Evolutionary conservation across 2,113 vertebrate species (phyloP), one percentile per base, ranked within the genome.

Genomic region (Rattus rattus): DNA sequence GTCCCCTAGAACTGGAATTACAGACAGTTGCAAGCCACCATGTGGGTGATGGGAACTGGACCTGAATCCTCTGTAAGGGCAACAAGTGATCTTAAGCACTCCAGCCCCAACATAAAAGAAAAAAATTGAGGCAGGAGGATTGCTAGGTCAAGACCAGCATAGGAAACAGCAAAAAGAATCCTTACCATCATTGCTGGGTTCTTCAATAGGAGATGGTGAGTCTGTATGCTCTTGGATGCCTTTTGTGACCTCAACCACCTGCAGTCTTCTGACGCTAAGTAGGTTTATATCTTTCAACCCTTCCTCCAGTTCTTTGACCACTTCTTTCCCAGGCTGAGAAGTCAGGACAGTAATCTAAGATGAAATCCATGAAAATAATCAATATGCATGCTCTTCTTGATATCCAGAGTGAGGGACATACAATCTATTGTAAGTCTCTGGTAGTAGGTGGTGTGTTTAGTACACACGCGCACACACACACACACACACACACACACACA

Each of bases 261-360:
- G 98, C 59, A 99, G 98, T 54, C 98, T 98, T 81, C 98, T 98
- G 93, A 99, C 98, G 2, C 96, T 98, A 91, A 98, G 96, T 69
- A 99, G 98, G 97, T 99, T 99, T 9, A 98, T 93, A 0, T 99
- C 98, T 94, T 98, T 99, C 63, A 99, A 94, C 2, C 99, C 99
- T 49, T 96, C 94, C 95, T 99, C 99, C 96, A 99, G 94, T 72
- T 98, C 98, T 80, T 95, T 98, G 59, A 99, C 98, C 81, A 99
- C 88, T 19, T 98, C 96, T 69, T 79, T 98, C 85, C 99, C 98
- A 11, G 98, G 94, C 86, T 99, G 99, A 90, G 99, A 98, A 92
- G 99, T 99, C 97, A 99, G 96, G 97, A 99, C 93, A 0, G 99
- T 99, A 96, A 99, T 98, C 99, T 99, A 98, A 83, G 98, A 98